phyloP scores from a whole-genome alignment of 2,888 invertebrate species.

The Cheilosia vernalis region DNA sequence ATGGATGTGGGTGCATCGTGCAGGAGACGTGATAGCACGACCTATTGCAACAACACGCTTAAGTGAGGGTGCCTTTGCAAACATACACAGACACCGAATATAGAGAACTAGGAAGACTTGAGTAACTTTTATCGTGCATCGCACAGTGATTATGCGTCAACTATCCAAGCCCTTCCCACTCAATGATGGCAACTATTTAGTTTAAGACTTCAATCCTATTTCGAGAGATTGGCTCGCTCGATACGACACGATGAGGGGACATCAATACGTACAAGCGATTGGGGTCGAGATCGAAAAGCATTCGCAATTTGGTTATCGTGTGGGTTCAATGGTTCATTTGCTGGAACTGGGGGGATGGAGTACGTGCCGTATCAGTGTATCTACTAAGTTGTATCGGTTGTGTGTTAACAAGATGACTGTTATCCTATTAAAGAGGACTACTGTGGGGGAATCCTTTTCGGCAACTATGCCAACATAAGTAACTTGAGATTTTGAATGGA shows the following conservation, averaged over 20 bases:
- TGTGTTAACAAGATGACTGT: conserved; percentile 60
- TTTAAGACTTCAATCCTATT: conserved; percentile 47
- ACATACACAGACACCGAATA: background rate
- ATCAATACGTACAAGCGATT: conserved; percentile 49
- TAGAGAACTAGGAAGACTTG: conserved; percentile 1
- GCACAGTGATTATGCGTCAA: conserved; percentile 67
- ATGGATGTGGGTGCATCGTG: conserved; percentile 58
- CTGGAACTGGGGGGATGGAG: conserved; percentile 14
- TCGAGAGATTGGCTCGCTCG: conserved; percentile 26
- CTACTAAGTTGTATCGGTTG: conserved; percentile 45
- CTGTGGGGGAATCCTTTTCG: conserved; percentile 30
- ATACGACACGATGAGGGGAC: conserved; percentile 27
- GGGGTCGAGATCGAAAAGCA: conserved; percentile 64
- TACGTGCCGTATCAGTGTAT: conserved; percentile 68
- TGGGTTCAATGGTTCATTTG: conserved; percentile 41
- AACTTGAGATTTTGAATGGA: conserved; percentile 15
- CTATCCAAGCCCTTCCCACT: conserved; percentile 36
- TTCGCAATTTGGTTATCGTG: conserved; percentile 58
- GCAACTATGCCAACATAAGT: conserved; percentile 38
- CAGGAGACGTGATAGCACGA: conserved; percentile 65
- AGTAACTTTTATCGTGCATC: conserved; percentile 63
- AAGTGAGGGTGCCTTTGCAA: conserved; percentile 32
- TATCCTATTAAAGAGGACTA: conserved; percentile 53
- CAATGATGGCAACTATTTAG: conserved; percentile 33
- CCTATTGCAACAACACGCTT: conserved; percentile 72